Conservation (phyloP, 2,113 vertebrate species). For the Epinephelus cyanopodus region DNA sequence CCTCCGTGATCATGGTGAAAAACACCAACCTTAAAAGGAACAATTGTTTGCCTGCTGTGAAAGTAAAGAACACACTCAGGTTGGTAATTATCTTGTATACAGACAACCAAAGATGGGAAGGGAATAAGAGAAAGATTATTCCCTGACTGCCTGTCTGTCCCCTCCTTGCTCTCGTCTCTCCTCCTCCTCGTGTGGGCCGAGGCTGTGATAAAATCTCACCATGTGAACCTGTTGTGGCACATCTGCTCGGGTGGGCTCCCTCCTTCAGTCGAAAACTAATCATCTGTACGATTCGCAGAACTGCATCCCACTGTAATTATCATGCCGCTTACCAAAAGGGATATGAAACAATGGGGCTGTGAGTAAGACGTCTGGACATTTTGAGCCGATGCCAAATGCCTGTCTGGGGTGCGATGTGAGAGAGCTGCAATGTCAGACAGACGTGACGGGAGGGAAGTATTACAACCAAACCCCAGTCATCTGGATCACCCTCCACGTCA, state of each 20-base stretch:
- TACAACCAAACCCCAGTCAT: conserved; percentile 63
- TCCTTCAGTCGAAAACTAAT: conserved; percentile 60
- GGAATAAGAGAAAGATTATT: conserved; percentile 10
- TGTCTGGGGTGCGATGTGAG: conserved; percentile 78
- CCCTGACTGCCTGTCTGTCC: conserved; percentile 7
- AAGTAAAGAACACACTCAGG: neutral
- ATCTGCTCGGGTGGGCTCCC: conserved; percentile 64
- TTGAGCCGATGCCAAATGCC: conserved; percentile 80
- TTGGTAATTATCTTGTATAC: neutral
- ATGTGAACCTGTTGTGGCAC: conserved; percentile 63
- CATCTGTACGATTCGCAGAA: conserved; percentile 60
- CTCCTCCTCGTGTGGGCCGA: neutral
- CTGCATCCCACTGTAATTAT: conserved; percentile 74
- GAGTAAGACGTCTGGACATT: conserved; percentile 84
- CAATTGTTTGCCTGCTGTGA: neutral
- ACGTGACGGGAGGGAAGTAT: conserved; percentile 69
- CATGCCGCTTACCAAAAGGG: conserved; percentile 71
- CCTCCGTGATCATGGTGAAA: too few species aligned
- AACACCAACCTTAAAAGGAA: neutral
- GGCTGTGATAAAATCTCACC: conserved; percentile 44
- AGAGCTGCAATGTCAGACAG: conserved; percentile 71
- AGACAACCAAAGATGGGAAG: conserved; percentile 11
- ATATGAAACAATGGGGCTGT: conserved; percentile 83
- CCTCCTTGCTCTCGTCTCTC: neutral
- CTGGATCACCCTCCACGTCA: conserved; percentile 61